Evolutionary conservation across 2,888 invertebrate species (phyloP).

Genomic region (Halocaridina rubra): DNA sequence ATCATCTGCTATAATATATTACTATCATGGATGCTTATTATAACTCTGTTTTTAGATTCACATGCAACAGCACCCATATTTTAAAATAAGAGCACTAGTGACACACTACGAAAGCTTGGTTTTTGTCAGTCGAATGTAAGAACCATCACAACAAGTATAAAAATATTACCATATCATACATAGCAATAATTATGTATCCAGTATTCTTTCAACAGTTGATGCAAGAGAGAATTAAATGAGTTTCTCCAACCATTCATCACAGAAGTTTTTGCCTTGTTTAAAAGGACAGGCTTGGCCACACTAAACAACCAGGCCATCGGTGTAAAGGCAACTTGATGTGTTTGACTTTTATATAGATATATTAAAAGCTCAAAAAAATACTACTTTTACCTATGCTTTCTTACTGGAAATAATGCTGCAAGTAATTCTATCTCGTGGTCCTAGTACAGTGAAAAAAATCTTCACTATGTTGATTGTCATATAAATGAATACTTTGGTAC

Average conservation of each 20-base stretch:
- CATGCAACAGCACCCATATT: too few relatives aligned
- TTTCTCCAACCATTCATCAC: not conserved
- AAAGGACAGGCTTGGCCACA: not conserved
- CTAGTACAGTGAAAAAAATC: not conserved
- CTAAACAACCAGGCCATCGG: not conserved
- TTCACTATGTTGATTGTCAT: slow-evolving; percentile 41
- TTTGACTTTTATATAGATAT: not conserved
- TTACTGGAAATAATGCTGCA: not conserved
- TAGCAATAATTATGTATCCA: not conserved
- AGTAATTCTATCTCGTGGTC: not conserved
- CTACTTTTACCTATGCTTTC: not conserved
- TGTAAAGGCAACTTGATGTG: slow-evolving; percentile 16
- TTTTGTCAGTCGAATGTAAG: not conserved
- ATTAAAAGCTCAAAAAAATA: not conserved
- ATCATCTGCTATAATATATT: too few relatives aligned
- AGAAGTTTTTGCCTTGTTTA: not conserved
- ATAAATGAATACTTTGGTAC: slow-evolving; percentile 43
- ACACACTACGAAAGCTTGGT: not conserved
- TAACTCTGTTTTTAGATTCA: not conserved
- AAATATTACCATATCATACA: not conserved
- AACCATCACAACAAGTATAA: not conserved
- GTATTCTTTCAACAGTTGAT: not conserved
- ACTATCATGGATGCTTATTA: too few relatives aligned
- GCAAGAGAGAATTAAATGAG: not conserved
- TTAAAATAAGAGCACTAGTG: not conserved